A percentile compares a stretch with the other conserved stretches of the same genome.
Conservation (phyloP, 1,140 invertebrate genomes). For the Drosophila sechellia region DNA sequence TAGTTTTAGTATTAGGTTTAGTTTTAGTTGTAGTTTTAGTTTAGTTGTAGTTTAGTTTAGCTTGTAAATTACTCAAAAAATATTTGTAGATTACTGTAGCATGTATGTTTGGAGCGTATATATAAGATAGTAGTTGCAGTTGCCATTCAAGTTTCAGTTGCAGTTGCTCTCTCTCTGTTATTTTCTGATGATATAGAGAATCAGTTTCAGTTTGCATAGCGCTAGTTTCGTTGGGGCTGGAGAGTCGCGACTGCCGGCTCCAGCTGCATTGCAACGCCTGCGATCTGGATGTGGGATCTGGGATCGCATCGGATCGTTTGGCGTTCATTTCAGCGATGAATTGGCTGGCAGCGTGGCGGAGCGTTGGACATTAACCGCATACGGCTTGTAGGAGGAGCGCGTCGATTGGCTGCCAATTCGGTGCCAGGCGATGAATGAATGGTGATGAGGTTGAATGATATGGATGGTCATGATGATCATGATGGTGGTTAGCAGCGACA, state of each 20-base stretch:
- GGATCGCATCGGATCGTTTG: slow-evolving; percentile 12
- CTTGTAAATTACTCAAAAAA: no score
- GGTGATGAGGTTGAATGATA: slow-evolving; percentile 19
- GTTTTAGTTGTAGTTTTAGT: slow-evolving; percentile 17
- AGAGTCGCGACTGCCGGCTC: not conserved
- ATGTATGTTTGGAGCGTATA: slow-evolving; percentile 49
- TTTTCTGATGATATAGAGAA: no score
- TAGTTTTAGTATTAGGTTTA: slow-evolving; percentile 38
- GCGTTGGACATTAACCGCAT: slow-evolving; percentile 87
- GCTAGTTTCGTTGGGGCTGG: slow-evolving; percentile 13
- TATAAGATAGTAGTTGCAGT: slow-evolving; percentile 60
- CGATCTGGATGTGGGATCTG: slow-evolving; percentile 1
- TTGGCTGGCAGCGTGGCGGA: slow-evolving; percentile 89
- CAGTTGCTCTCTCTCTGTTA: not conserved
- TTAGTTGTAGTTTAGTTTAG: not conserved
- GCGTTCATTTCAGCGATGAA: slow-evolving; percentile 84
- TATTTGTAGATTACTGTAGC: not conserved
- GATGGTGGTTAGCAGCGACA: slow-evolving; percentile 42
- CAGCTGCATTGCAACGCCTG: slow-evolving; percentile 7
- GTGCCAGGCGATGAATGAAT: not conserved
- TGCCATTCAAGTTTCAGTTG: slow-evolving; percentile 15
- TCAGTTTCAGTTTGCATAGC: slow-evolving; percentile 8
- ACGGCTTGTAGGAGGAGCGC: slow-evolving; percentile 89
- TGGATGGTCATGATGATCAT: slow-evolving; percentile 37
- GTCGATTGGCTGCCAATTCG: slow-evolving; percentile 86